These are phyloP conservation scores for Lasiurus borealis DNA, from an alignment of 2,113 vertebrate genomes.

Conservation along the genomic window DNA sequence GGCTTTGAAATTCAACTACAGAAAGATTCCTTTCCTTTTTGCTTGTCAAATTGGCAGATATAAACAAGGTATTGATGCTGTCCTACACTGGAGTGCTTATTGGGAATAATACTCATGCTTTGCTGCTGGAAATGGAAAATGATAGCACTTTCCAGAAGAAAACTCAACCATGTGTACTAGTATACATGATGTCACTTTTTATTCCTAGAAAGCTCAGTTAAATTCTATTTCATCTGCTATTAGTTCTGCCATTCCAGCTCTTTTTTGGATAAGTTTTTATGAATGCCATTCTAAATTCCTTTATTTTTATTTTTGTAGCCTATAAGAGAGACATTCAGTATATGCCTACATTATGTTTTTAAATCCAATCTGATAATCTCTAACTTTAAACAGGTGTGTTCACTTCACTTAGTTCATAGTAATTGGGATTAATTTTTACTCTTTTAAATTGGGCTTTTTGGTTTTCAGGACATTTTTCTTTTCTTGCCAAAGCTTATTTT, in stretches of 20 bases:
- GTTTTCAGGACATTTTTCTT: not conserved
- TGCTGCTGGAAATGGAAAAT: not conserved
- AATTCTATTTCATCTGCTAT: conserved; percentile 37
- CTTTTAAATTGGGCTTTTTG: not conserved
- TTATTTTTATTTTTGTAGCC: conserved; percentile 23
- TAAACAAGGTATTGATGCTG: conserved; percentile 9
- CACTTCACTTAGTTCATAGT: not conserved
- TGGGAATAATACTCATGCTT: not conserved
- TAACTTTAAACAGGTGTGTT: not conserved
- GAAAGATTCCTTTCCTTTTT: not conserved
- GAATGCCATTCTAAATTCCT: conserved; percentile 13
- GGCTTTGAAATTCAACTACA: conserved; percentile 29
- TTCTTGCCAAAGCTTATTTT: not conserved
- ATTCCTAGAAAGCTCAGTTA: not conserved
- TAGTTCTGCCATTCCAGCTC: not conserved
- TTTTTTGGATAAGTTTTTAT: not conserved
- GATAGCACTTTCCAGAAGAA: not conserved
- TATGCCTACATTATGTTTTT: conserved; percentile 18
- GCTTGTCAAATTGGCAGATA: not conserved
- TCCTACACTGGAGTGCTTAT: not conserved
- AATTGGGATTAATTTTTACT: not conserved
- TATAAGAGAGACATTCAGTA: not conserved
- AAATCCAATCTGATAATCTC: not conserved
- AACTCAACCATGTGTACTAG: not conserved
- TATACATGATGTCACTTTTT: conserved; percentile 10